Conservation (phyloP, 1,140 invertebrate genomes). For the Heliconius eleuchia region DNA sequence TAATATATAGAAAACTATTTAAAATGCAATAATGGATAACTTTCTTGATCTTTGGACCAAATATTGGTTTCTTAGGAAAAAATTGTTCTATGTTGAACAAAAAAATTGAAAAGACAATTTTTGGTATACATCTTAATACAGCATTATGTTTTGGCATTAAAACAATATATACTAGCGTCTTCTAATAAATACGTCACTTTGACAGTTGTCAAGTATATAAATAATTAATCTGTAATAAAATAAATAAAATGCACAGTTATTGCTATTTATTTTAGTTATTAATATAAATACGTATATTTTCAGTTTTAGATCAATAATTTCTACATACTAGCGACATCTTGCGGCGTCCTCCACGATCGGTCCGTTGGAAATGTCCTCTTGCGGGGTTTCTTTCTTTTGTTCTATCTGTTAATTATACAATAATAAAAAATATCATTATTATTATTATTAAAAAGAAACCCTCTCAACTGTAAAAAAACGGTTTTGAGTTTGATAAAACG, state of each 20-base stretch:
- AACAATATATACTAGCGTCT: no score
- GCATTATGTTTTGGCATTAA: no score
- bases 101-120: no score
- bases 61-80: not conserved
- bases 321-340: not conserved
- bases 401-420: conserved; percentile 9
- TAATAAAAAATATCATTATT: not conserved
- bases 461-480: no score
- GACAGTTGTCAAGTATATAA: not conserved
- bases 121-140: no score
- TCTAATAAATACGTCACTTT: not conserved
- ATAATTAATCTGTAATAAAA: not conserved
- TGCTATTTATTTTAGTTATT: not conserved
- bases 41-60: not conserved
- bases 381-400: not conserved
- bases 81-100: not conserved
- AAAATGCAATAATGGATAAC: not conserved
- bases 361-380: not conserved
- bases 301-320: not conserved
- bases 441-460: no score
- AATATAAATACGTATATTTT: not conserved
- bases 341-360: not conserved
- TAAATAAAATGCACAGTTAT: not conserved
- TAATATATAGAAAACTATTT: not conserved
- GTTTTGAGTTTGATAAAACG: no score